These are phyloP conservation scores for Drosophila sp. DNA, from an alignment of 1,140 invertebrate genomes.

Conservation along the genomic window DNA sequence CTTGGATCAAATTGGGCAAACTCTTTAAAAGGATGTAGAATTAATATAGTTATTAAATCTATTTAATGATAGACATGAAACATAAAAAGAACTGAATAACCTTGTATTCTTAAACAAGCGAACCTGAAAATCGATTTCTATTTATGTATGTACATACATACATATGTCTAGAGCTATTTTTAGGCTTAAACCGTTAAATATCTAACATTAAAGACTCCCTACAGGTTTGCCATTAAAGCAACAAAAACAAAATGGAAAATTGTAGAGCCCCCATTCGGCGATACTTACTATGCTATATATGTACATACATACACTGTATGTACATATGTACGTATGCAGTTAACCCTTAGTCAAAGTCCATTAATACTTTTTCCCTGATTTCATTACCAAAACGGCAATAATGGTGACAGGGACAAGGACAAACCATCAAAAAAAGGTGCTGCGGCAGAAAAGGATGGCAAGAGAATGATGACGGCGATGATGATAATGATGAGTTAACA, in stretches of 20 bases:
- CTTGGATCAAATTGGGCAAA: too few species aligned
- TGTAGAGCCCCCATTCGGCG: neutral
- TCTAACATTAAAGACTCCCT: neutral
- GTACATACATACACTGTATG: neutral
- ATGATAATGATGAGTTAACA: slow-evolving; percentile 5
- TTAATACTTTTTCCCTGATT: slow-evolving; percentile 20
- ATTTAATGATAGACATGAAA: too few species aligned
- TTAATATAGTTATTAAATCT: too few species aligned
- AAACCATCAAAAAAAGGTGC: slow-evolving; percentile 1
- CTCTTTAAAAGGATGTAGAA: too few species aligned
- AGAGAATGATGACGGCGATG: neutral
- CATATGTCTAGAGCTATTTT: neutral
- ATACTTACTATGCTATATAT: neutral
- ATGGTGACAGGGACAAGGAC: slow-evolving; percentile 35
- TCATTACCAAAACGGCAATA: slow-evolving; percentile 21
- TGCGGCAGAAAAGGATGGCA: neutral
- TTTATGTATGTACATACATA: neutral
- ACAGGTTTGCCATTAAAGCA: neutral
- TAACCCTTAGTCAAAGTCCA: slow-evolving; percentile 8
- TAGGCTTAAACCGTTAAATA: neutral
- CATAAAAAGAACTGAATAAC: too few species aligned
- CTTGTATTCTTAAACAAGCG: too few species aligned
- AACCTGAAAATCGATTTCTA: neutral
- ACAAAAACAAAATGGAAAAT: neutral
- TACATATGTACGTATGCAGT: neutral